A percentile compares a stretch with the other conserved stretches of the same genome.
Evolutionary conservation across 2,797 vertebrate genomes (phyloP).

Genomic region (Pitangus sulphuratus): DNA sequence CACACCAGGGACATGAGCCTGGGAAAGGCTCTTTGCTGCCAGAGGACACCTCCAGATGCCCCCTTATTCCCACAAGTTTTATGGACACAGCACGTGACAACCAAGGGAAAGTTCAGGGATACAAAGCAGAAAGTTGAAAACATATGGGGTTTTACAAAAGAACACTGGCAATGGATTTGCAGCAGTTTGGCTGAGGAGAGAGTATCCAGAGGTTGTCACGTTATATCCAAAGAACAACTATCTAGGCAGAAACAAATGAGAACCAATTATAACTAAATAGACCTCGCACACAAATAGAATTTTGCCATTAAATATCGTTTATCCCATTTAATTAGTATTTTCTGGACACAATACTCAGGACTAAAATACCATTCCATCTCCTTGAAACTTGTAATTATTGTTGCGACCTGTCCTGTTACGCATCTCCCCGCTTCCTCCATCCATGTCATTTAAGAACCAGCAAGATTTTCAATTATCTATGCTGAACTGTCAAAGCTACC

Average conservation of each 20-base stretch:
- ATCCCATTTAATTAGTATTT: conserved; percentile 83
- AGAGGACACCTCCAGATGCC: neutral
- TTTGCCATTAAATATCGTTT: conserved; percentile 81
- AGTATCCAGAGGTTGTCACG: conserved; percentile 52
- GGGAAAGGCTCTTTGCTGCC: neutral
- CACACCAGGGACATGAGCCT: accelerated
- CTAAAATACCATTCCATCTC: conserved; percentile 73
- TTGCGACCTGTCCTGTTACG: conserved; percentile 65
- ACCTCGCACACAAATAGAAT: conserved; percentile 72
- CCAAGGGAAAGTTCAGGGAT: neutral
- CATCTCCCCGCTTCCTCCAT: conserved; percentile 62
- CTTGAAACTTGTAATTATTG: conserved; percentile 80
- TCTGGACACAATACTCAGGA: conserved; percentile 77
- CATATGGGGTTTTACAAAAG: neutral
- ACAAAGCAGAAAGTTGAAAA: neutral
- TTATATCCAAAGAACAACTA: conserved; percentile 55
- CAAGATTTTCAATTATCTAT: conserved; percentile 81
- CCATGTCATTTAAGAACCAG: conserved; percentile 72
- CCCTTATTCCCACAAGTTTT: accelerated
- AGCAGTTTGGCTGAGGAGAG: conserved; percentile 32
- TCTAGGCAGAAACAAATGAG: conserved; percentile 73
- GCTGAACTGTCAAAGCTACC: conserved; percentile 79
- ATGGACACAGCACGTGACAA: neutral
- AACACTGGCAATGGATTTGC: neutral
- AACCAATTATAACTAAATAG: conserved; percentile 78